A percentile compares a stretch with the other conserved stretches of the same genome.
These are phyloP conservation scores for Aphodius sticticus DNA, from an alignment of 2,888 invertebrate species.

Conservation along the genomic window DNA sequence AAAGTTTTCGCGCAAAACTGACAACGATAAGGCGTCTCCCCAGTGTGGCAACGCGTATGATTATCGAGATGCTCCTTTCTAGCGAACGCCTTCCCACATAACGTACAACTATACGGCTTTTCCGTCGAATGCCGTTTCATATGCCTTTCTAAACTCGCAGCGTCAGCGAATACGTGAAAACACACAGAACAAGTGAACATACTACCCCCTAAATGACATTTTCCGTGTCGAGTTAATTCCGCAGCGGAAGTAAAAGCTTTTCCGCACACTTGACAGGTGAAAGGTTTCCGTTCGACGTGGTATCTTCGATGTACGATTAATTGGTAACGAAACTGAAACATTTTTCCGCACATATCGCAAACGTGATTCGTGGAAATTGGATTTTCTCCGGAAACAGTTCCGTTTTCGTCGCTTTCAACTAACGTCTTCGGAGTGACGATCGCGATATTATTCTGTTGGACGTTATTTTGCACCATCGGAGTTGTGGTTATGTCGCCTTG, in stretches of 20 bases:
- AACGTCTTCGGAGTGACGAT: slow-evolving; percentile 56
- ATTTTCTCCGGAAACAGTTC: slow-evolving; percentile 66
- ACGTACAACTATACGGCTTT: slow-evolving; percentile 85
- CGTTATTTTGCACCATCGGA: slow-evolving; percentile 50
- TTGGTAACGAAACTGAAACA: slow-evolving; percentile 88
- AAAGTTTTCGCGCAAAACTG: slow-evolving; percentile 80
- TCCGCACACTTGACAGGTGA: slow-evolving; percentile 80
- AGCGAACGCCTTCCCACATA: slow-evolving; percentile 87
- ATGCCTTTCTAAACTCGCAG: slow-evolving; percentile 75
- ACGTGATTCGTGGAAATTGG: slow-evolving; percentile 71
- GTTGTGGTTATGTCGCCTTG: slow-evolving; percentile 66
- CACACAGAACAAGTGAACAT: slow-evolving; percentile 78
- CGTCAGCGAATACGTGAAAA: slow-evolving; percentile 78
- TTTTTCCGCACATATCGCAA: slow-evolving; percentile 86
- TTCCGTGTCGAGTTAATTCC: slow-evolving; percentile 82
- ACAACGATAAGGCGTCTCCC: slow-evolving; percentile 80
- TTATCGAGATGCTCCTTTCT: slow-evolving; percentile 88
- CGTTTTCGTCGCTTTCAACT: slow-evolving; percentile 63
- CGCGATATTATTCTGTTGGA: slow-evolving; percentile 48
- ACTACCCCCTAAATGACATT: slow-evolving; percentile 82
- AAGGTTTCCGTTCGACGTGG: slow-evolving; percentile 86
- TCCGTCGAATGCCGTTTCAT: slow-evolving; percentile 84
- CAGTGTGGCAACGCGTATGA: slow-evolving; percentile 80
- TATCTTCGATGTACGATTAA: slow-evolving; percentile 87
- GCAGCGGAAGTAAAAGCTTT: slow-evolving; percentile 83